Percentiles rank a stretch among this genome's conserved stretches.
Evolutionary conservation across 2,113 vertebrate genomes (phyloP).

Genomic region (Lophochroa leadbeateri): DNA sequence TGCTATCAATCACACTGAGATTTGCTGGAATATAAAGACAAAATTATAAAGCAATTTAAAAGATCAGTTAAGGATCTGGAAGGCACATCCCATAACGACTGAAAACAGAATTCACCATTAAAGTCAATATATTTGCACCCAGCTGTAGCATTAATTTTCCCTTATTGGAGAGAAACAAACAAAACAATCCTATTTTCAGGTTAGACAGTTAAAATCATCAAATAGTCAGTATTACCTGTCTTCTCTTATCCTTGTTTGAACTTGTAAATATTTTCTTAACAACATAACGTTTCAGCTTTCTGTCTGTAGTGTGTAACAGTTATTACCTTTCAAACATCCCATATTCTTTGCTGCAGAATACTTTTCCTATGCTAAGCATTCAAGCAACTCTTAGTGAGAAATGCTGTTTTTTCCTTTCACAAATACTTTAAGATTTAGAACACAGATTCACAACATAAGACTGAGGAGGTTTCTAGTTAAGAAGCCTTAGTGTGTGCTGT

Average conservation of each 20-base stretch:
- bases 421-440: neutral
- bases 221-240: neutral
- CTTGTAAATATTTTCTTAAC: neutral
- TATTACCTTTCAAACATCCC: neutral
- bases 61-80: neutral
- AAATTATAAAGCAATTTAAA: neutral
- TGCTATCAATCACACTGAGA: neutral
- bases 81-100: neutral
- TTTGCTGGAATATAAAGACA: neutral
- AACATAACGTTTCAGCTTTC: neutral
- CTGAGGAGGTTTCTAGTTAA: neutral
- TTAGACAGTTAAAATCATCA: neutral
- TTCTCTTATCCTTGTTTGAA: neutral
- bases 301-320: neutral
- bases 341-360: neutral
- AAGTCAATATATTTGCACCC: neutral
- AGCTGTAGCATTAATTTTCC: neutral
- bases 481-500: neutral
- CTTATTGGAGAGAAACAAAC: neutral
- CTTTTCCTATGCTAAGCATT: neutral
- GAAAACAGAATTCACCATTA: neutral
- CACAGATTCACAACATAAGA: neutral
- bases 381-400: neutral
- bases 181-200: neutral
- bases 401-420: neutral